These are phyloP conservation scores for Drosophila littoralis DNA, from an alignment of 1,140 invertebrate genomes.

Conservation along the genomic window DNA sequence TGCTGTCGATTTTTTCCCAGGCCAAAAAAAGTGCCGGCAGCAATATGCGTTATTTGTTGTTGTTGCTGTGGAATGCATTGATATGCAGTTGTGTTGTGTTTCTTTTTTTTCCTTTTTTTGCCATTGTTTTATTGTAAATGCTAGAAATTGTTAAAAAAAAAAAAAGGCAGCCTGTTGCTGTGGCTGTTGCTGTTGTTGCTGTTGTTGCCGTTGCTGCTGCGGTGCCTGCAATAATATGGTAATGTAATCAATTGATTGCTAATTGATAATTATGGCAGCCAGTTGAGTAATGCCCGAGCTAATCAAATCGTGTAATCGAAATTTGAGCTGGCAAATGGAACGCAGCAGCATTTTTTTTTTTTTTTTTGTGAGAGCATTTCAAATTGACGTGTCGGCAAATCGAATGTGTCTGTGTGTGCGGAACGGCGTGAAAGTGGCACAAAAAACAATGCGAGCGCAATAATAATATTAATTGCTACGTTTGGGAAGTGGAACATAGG, in stretches of 20 bases:
- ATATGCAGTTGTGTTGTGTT: constrained; percentile 53
- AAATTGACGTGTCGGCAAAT: not conserved
- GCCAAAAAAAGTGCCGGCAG: constrained; percentile 61
- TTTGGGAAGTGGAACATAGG: too few species aligned
- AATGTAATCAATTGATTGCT: constrained; percentile 79
- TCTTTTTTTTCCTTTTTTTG: constrained; percentile 18
- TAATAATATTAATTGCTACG: too few species aligned
- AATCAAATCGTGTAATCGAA: constrained; percentile 47
- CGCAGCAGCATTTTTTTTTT: not conserved
- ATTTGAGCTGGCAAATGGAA: constrained; percentile 23
- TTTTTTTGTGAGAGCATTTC: not conserved
- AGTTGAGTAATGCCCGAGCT: constrained; percentile 40
- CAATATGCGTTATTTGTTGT: constrained; percentile 61
- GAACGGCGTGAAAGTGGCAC: too few species aligned
- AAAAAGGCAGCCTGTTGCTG: constrained; percentile 15
- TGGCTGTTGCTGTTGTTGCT: constrained; percentile 17
- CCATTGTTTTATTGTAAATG: constrained; percentile 38
- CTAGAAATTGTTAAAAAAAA: constrained; percentile 26
- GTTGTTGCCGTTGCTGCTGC: constrained; percentile 22
- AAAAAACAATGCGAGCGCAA: too few species aligned
- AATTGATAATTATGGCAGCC: constrained; percentile 79
- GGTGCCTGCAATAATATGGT: constrained; percentile 47
- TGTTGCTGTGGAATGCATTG: constrained; percentile 51
- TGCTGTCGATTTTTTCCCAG: constrained; percentile 71
- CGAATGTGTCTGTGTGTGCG: not conserved